phyloP scores from a whole-genome alignment of 2,113 vertebrate species.

The Mustelus asterias region DNA sequence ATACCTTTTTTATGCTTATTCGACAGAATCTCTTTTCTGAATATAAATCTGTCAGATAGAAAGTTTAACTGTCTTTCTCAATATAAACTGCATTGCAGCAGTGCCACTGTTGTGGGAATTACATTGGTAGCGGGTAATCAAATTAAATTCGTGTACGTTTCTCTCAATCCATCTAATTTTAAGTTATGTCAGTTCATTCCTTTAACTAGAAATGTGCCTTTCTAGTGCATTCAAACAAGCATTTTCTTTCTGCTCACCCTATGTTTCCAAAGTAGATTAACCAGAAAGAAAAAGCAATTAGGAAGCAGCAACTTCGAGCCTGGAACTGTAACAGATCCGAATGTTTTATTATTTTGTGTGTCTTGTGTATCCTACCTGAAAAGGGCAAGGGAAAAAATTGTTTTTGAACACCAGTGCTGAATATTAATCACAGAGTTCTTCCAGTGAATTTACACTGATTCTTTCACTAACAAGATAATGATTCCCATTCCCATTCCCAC shows the following conservation, averaged over 20 bases:
- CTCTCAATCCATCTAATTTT: background rate
- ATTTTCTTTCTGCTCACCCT: background rate
- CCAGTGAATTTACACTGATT: background rate
- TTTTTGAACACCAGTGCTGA: background rate
- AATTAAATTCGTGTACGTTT: background rate
- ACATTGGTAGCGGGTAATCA: background rate
- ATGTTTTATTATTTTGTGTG: background rate
- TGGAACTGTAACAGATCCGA: background rate
- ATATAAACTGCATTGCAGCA: background rate
- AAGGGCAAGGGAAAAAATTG: background rate
- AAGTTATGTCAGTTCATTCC: background rate
- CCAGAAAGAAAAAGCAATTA: background rate
- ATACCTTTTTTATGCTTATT: background rate
- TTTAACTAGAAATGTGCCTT: background rate
- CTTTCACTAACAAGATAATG: background rate
- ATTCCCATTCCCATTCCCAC: too few relatives aligned
- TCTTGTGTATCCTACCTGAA: background rate
- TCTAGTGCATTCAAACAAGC: background rate
- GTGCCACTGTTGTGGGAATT: background rate
- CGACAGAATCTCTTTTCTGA: background rate
- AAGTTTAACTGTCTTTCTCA: background rate
- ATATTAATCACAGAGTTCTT: background rate
- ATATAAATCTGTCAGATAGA: background rate
- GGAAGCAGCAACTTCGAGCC: background rate
- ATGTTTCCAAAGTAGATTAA: background rate